Evolutionary conservation across 2,888 invertebrate species (phyloP), one percentile per base, ranked within the genome.

Genomic region (Tenthredo notha): DNA sequence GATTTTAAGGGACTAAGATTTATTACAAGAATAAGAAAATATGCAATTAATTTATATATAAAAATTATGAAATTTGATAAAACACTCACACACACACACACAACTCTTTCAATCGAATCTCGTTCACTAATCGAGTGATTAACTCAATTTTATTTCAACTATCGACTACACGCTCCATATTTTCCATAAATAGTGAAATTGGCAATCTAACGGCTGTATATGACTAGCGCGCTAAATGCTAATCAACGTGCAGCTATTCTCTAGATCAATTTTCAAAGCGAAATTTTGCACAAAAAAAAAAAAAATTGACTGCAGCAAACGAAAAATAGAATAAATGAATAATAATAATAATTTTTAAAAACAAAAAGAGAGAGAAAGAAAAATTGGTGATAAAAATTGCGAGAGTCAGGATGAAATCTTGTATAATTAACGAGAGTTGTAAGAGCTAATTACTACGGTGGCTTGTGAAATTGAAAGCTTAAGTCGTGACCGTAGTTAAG

Each of bases 121-220:
- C 33, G 18, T 29, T 67, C 43, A 3, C 21, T 40, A 74, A 43
- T 74, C 40, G 74, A n/a, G 40, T 77, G 33, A 54, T 33, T 18
- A 33, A 77, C 54, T 54, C 77, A n/a, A 77, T 77, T 54, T 18
- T 77, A 77, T 74, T 74, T 47, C 43, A 47, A 43, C 74, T 21
- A 74, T 21, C 74, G 74, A 43, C 40, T 74, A 40, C 74, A 74
- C 72, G 15, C 40, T 9, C 9, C 25, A 29, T 21, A 33, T 54
- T 33, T 3, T 77, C 50, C 33, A 54, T 77, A 12, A 37, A 77
- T 74, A 74, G 15, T 77, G 15, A 33, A 54, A 77, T 77, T 77
- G 77, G 77, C 77, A 54, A 77, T 77, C 77, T 7, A 50, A 33
- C 54, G 18, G 33, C 50, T 6, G 25, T 15, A n/a, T 54, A 33